A percentile compares a stretch with the other conserved stretches of the same genome.
These are phyloP conservation scores for Nothobranchius kuhntae DNA, from an alignment of 2,113 vertebrate genomes.

Conservation along the genomic window DNA sequence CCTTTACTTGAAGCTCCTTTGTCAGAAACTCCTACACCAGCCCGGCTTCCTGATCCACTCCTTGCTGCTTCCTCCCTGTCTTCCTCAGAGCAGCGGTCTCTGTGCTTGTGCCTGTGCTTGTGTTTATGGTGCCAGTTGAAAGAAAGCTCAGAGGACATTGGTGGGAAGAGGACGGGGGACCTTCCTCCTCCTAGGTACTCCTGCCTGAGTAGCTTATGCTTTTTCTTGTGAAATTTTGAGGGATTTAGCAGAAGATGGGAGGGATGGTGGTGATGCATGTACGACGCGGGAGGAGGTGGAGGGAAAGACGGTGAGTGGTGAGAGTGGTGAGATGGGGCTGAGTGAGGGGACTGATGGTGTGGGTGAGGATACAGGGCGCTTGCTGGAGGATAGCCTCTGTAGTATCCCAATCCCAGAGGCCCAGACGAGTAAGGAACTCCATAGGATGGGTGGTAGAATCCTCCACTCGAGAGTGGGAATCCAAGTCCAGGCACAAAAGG, in stretches of 20 bases:
- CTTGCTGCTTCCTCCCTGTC: constrained; percentile 61
- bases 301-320: constrained; percentile 86
- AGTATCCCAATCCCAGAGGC: constrained; percentile 93
- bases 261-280: constrained; percentile 82
- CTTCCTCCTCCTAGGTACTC: constrained; percentile 89
- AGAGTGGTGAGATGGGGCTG: constrained; percentile 85
- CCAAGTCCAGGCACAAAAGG: constrained; percentile 95
- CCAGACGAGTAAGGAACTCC: constrained; percentile 95
- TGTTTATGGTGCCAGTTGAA: constrained; percentile 99
- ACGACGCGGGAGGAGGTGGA: constrained; percentile 83
- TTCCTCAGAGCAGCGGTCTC: constrained; percentile 81
- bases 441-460: constrained; percentile 95
- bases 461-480: constrained; percentile 87
- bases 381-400: constrained; percentile 91
- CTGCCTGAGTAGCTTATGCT: constrained; percentile 95
- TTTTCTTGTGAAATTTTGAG: constrained; percentile 98
- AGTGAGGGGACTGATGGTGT: constrained; percentile 77
- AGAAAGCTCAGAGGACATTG: constrained; percentile 94
- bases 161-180: constrained; percentile 91
- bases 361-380: constrained; percentile 92
- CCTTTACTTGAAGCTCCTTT: constrained; percentile 63
- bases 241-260: constrained; percentile 95
- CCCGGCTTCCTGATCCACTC: constrained; percentile 53
- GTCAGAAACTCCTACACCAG: constrained; percentile 64
- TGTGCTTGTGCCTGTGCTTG: constrained; percentile 94